Evolutionary conservation across 2,888 invertebrate genomes (phyloP), one percentile per base, ranked within the genome.

Genomic region (Mesopsocus fuscifrons): DNA sequence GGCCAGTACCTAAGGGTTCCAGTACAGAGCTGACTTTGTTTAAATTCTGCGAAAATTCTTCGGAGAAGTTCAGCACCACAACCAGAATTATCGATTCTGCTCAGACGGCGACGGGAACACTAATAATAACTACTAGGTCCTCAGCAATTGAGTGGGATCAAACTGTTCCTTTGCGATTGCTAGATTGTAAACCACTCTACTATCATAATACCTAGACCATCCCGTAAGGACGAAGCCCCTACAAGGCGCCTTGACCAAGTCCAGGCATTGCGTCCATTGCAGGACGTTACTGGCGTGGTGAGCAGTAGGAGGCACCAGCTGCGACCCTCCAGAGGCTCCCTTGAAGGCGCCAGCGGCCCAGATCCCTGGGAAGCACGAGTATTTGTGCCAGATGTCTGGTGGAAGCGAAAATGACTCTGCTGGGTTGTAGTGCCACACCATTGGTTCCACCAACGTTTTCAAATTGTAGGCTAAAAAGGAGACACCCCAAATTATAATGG

Each of bases 301-400:
- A 17, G 15, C 20, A 5, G 20, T 20, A n/a, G 13, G n/a, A 15
- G 83, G 78, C 43, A 79, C 55, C 46, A 73, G 72, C 60, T 77
- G 74, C 51, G 71, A 69, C 43, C 77, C 73, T 1, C 84, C 81
- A 46, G 82, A 81, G 1, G 88, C 84, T 1, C 89, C 89, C 63
- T 89, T 89, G 56, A 74, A 89, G 0, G 87, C 84, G 21, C 79
- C 77, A 0, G 77, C 88, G 0, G 71, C 71, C 83, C 87, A 85
- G 15, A 87, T 59, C 38, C 67, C 66, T 0, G 70, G 65, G 55
- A 89, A 89, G 21, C 78, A 58, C 44, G 62, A 59, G 52, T 82
- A 82, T 42, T 69, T 72, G 26, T 68, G 67, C 78, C 77, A 77
- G 33, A 77, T 47, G n/a, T 57, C 55, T 38, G 55, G 49, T 32